Percentiles rank a stretch among this genome's conserved stretches.
phyloP scores from a whole-genome alignment of 2,113 vertebrate genomes.

The Ailurus styani region DNA sequence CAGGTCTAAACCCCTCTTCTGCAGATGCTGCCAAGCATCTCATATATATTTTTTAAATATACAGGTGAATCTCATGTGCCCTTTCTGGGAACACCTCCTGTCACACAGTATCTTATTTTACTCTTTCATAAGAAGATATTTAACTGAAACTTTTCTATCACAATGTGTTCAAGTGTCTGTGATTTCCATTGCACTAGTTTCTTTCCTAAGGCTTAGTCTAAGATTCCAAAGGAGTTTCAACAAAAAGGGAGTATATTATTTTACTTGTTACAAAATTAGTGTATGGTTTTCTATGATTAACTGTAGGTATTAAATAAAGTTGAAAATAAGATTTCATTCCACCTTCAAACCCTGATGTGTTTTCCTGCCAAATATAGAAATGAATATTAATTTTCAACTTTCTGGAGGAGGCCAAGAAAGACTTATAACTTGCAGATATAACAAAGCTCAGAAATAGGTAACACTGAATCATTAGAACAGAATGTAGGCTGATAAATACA shows the following conservation, averaged over 20 bases:
- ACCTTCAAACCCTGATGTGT: background rate
- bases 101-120: background rate
- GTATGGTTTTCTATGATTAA: constrained; percentile 21
- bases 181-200: background rate
- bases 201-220: background rate
- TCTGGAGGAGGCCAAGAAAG: background rate
- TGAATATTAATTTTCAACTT: constrained; percentile 38
- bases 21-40: background rate
- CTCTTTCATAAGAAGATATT: background rate
- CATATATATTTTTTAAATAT: background rate
- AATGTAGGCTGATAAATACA: background rate
- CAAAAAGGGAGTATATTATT: background rate
- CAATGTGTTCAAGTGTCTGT: background rate
- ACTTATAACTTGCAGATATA: background rate
- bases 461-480: background rate
- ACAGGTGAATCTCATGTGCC: background rate
- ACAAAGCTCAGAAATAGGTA: background rate
- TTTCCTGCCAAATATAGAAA: constrained; percentile 28
- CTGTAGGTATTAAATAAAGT: constrained; percentile 4
- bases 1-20: background rate
- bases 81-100: background rate
- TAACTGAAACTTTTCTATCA: background rate
- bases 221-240: background rate
- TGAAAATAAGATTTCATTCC: background rate
- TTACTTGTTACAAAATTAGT: constrained; percentile 2